A percentile compares a stretch with the other conserved stretches of the same genome.
phyloP scores from a whole-genome alignment of 92 coral and sea anemone species.

The Palythoa caribaeorum region DNA sequence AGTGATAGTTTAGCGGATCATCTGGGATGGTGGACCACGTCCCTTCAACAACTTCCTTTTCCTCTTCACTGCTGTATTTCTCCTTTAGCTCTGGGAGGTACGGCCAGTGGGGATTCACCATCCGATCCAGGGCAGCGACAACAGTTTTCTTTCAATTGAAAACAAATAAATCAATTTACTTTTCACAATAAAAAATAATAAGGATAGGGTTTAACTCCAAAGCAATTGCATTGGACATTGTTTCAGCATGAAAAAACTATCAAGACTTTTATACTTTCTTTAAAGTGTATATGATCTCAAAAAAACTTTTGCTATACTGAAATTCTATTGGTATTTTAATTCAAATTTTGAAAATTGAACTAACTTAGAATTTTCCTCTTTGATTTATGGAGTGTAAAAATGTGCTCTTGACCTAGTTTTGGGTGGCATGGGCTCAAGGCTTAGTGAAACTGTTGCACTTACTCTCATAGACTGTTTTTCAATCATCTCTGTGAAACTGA shows the following conservation, averaged over 20 bases:
- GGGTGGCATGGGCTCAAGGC: too few species aligned
- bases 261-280: too few species aligned
- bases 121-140: slow-evolving; percentile 78
- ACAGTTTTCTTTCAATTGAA: slow-evolving; percentile 70
- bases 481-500: slow-evolving; percentile 72
- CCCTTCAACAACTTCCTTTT: slow-evolving; percentile 76
- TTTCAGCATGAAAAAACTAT: too few species aligned
- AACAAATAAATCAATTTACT: neutral
- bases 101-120: slow-evolving; percentile 95
- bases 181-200: neutral
- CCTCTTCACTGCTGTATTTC: slow-evolving; percentile 62
- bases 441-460: neutral
- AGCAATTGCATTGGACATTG: too few species aligned
- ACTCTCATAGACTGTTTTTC: slow-evolving; percentile 82
- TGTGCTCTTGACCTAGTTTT: neutral
- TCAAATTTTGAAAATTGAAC: too few species aligned
- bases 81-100: slow-evolving; percentile 82
- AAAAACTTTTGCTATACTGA: too few species aligned
- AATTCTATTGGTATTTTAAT: too few species aligned
- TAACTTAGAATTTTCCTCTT: too few species aligned
- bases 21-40: slow-evolving; percentile 82
- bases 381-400: too few species aligned
- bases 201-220: too few species aligned
- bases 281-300: too few species aligned
- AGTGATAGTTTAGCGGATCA: slow-evolving; percentile 89